These are phyloP conservation scores for Hermaeophaga mercurialis DNA, from an alignment of 2,888 invertebrate genomes.

Conservation along the genomic window DNA sequence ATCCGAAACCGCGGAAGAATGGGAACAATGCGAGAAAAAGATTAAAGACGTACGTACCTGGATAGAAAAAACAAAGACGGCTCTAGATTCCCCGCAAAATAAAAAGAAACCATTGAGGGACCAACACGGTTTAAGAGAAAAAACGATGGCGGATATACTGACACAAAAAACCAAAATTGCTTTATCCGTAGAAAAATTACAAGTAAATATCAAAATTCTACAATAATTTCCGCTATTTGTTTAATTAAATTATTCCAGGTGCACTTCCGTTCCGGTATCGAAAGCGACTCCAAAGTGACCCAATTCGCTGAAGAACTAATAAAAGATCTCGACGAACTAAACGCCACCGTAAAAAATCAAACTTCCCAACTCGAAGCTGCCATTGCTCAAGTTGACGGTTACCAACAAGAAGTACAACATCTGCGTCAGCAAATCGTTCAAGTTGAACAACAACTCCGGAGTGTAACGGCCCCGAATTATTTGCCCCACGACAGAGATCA, in stretches of 20 bases:
- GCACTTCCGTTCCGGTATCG: slow-evolving; percentile 86
- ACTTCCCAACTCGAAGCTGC: slow-evolving; percentile 73
- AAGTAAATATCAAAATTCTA: slow-evolving; percentile 69
- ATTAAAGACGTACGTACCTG: slow-evolving; percentile 87
- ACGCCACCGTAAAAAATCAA: slow-evolving; percentile 67
- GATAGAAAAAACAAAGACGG: slow-evolving; percentile 83
- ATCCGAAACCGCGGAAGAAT: slow-evolving; percentile 92
- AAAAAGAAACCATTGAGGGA: slow-evolving; percentile 88
- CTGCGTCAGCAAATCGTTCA: slow-evolving; percentile 83
- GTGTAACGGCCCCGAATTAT: slow-evolving; percentile 82
- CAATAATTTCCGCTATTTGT: neutral
- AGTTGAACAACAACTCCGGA: slow-evolving; percentile 85
- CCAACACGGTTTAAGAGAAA: slow-evolving; percentile 84
- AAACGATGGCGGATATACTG: slow-evolving; percentile 83
- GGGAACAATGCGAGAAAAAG: slow-evolving; percentile 95
- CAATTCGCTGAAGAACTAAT: slow-evolving; percentile 73
- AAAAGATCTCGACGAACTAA: slow-evolving; percentile 70
- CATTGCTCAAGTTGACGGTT: slow-evolving; percentile 83
- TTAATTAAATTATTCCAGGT: slow-evolving; percentile 62
- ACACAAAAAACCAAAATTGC: slow-evolving; percentile 89
- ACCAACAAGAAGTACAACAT: slow-evolving; percentile 85
- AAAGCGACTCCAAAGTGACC: slow-evolving; percentile 76
- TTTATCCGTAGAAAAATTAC: slow-evolving; percentile 87
- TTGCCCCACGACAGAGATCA: slow-evolving; percentile 82
- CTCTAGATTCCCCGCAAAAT: slow-evolving; percentile 79